Base-by-base conservation (phyloP, 2,797 vertebrate genomes). In the Pseudochromis fuscus region DNA sequence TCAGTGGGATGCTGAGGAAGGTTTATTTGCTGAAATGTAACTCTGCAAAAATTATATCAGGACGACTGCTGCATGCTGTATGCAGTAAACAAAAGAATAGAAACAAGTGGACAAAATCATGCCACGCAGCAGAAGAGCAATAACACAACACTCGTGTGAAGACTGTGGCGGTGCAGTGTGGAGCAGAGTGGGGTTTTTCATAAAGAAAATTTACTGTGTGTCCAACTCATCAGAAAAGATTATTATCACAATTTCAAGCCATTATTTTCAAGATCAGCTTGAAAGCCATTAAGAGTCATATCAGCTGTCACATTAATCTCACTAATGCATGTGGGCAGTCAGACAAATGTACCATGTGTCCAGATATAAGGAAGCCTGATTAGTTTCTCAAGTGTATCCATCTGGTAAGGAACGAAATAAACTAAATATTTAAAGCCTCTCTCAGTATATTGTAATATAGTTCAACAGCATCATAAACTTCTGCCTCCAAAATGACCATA, bases 1-100 rank as follows among this genome's bases (percentile, higher is more conserved):
- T 30, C 16, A 60, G 31, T 35, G 6, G 16, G 21, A n/a, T 57
- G 23, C 23, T 62, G 45, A 59, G 19, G 64, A 63, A 10, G n/a
- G n/a, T n/a, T n/a, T n/a, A n/a, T n/a, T n/a, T n/a, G n/a, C n/a
- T n/a, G n/a, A n/a, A n/a, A n/a, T n/a, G n/a, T n/a, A n/a, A n/a
- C n/a, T n/a, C n/a, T n/a, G n/a, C n/a, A n/a, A n/a, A n/a, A n/a
- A n/a, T n/a, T n/a, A n/a, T n/a, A n/a, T 35, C n/a, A 49, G 21
- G 19, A 49, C 64, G 30, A 45, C 31, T 23, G 9, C 24, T 18
- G 0, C 15, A 53, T 28, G 15, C 35, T 65, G n/a, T 18, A 18
- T 27, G n/a, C 18, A n/a, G 7, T 31, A 30, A 58, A 49, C 7
- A 25, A 27, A 50, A 37, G 3, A 38, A 5, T 11, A 18, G 4